Base-by-base conservation (phyloP, 2,113 vertebrate genomes). In the Heptranchias perlo region DNA sequence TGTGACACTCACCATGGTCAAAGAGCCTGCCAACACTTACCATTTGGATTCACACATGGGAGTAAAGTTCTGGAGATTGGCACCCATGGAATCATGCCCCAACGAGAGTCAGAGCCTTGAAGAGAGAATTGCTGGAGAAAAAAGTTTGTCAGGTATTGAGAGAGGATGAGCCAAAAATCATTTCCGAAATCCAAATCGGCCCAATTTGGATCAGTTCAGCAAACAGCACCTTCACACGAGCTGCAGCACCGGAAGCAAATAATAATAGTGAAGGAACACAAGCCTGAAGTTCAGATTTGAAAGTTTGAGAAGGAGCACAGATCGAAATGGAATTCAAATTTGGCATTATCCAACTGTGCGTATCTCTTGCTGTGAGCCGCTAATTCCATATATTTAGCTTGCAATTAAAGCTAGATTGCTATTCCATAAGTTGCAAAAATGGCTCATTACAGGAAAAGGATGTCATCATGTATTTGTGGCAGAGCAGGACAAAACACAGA, bases 361-460 rank as follows among this genome's bases (percentile, higher is more conserved):
- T 14, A 47, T 14, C 21, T 95, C 65, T 47, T 69, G 47, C 14
- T 69, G 21, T 58, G 25, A 52, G 10, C 13, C 31, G 49, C 28
- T 95, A 91, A 91, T 58, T 52, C 94, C 47, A 47, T 31, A 69
- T 23, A 31, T 95, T 67, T 49, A 7, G 25, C 39, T 69, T 95
- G 64, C 25, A 67, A 69, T 47, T 73, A 52, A 94, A 95, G 47
- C 25, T 95, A 52, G 44, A 95, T 69, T 52, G 94, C 65, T 52
- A 47, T 69, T 95, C 65, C 64, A 95, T 69, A 95, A 73, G 44
- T 47, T 93, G 14, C 35, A 64, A 39, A 21, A 93, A 18, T 21
- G 58, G 35, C 94, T 69, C 94, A 47, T 95, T 95, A 73, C 64
- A 95, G 94, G 94, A 95, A 95, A 67, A n/a, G 65, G 94, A 95